A percentile compares a stretch with the other conserved stretches of the same genome.
phyloP scores from a whole-genome alignment of 2,888 invertebrate species.

The Tetheella fluctuosa region DNA sequence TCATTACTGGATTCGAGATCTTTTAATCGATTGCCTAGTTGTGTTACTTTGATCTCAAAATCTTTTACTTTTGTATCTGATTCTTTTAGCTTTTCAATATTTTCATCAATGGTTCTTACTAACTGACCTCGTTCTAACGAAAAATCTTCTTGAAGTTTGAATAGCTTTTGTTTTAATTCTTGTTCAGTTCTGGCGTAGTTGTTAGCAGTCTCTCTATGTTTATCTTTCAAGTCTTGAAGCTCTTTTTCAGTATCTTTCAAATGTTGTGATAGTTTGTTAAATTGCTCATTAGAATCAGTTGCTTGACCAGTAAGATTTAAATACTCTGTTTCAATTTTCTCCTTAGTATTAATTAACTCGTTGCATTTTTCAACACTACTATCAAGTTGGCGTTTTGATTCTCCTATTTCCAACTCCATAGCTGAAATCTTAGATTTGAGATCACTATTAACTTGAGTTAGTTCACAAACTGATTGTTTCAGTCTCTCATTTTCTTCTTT shows the following conservation, averaged over 20 bases:
- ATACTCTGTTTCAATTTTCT: conserved; percentile 84
- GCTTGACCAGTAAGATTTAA: conserved; percentile 83
- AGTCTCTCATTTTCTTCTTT: conserved; percentile 75
- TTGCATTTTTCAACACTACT: conserved; percentile 83
- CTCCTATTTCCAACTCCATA: conserved; percentile 82
- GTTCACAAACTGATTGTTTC: conserved; percentile 69
- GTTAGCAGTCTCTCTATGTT: conserved; percentile 69
- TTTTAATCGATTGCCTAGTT: conserved; percentile 56
- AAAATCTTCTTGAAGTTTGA: conserved; percentile 74
- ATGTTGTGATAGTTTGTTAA: conserved; percentile 81
- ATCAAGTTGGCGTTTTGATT: conserved; percentile 82
- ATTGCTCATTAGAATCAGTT: conserved; percentile 85
- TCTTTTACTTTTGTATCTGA: conserved; percentile 67
- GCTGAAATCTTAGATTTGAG: conserved; percentile 69
- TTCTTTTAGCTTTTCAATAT: conserved; percentile 64
- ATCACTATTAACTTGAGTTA: conserved; percentile 65
- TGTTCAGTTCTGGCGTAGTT: conserved; percentile 75
- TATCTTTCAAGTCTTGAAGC: conserved; percentile 79
- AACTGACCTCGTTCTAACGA: conserved; percentile 67
- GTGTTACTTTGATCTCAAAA: conserved; percentile 54
- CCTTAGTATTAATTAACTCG: conserved; percentile 83
- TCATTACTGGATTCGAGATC: conserved; percentile 63
- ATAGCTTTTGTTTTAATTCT: conserved; percentile 76
- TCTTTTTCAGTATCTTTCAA: conserved; percentile 84
- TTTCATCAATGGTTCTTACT: conserved; percentile 63